Evolutionary conservation across 2,888 invertebrate species (phyloP), one percentile per base, ranked within the genome.

Genomic region (Tetrapedia diversipes): DNA sequence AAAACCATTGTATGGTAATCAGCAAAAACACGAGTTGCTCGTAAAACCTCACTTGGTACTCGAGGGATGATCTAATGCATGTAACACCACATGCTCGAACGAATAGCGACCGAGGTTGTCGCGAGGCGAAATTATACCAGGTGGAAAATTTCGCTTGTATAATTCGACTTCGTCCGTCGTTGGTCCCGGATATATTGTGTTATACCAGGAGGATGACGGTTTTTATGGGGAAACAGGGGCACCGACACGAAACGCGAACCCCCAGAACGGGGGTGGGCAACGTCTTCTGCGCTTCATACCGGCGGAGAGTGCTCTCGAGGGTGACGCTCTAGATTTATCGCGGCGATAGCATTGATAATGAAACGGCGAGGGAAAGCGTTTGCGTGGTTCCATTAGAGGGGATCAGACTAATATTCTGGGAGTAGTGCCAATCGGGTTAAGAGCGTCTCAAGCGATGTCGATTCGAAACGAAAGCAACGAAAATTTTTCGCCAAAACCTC

Each of bases 401-500:
- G 78, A 78, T 77, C 72, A 34, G 34, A 14, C 61, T 70, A 74
- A 79, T 78, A 74, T 78, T 59, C 41, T 11, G 60, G 41, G 68
- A 57, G 49, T 27, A 57, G 19, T 57, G 57, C 45, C 73, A 69
- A 77, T 77, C 77, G 65, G 63, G 73, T 79, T 79, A 77, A 73
- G 68, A n/a, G 57, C 47, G 37, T 49, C 65, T 60, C 24, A 47
- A 24, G 22, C 43, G 29, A 16, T 53, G 22, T n/a, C n/a, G 27
- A 60, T 51, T 3, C 34, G 43, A 6, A n/a, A 14, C 11, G 3
- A 7, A 8, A 16, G 11, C n/a, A 16, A 4, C 37, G 49, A 68
- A 47, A 24, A 67, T 29, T 56, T n/a, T 51, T 49, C 41, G 4
- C 47, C 10, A n/a, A 19, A 29, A 2, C 16, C 16, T n/a, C n/a